Evolutionary conservation across 2,888 invertebrate species (phyloP).

Genomic region (Rotaria macrura): DNA sequence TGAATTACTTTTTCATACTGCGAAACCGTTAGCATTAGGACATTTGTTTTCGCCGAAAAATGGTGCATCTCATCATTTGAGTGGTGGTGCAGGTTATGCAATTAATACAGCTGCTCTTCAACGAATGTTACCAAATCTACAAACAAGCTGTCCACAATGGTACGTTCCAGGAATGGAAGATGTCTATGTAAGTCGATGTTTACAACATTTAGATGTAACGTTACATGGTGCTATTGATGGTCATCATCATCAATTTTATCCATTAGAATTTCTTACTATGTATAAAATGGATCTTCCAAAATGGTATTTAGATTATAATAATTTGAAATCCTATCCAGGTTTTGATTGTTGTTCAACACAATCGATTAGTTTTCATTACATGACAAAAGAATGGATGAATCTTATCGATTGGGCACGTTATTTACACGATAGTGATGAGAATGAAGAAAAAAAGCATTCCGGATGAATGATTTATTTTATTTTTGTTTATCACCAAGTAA

Average conservation of each 20-base stretch:
- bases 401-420: constrained; percentile 2
- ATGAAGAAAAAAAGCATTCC: not conserved
- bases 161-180: constrained; percentile 20
- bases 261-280: not conserved
- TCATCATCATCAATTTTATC: constrained; percentile 3
- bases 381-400: not conserved
- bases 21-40: not conserved
- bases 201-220: not conserved
- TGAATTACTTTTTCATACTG: not conserved
- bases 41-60: not conserved
- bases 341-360: not conserved
- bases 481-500: too few species aligned
- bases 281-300: not conserved
- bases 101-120: not conserved
- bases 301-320: constrained; percentile 6
- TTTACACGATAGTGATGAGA: not conserved
- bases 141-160: not conserved
- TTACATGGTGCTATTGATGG: not conserved
- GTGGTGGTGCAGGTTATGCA: constrained; percentile 1
- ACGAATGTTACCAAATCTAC: constrained; percentile 4
- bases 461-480: too few species aligned
- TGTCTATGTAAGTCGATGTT: not conserved
- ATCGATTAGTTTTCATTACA: constrained; percentile 14
- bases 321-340: not conserved
- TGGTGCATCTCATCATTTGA: not conserved